Conservation (phyloP, 1,140 invertebrate species). For the Pantala flavescens region DNA sequence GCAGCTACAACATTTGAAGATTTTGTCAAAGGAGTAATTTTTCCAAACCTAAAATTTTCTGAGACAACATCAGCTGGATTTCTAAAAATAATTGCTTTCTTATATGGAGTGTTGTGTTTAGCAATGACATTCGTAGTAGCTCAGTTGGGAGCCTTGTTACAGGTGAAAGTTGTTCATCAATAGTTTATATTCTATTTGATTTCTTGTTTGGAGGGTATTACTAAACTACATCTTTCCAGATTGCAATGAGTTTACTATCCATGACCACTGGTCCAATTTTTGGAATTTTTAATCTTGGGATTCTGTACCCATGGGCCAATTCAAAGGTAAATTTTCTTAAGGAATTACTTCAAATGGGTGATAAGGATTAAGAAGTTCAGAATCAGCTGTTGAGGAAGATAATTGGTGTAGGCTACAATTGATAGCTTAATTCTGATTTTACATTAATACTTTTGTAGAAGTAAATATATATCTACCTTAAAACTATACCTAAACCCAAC, state of each 20-base stretch:
- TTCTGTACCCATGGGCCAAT: slow-evolving; percentile 40
- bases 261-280: slow-evolving; percentile 33
- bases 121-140: slow-evolving; percentile 56
- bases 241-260: slow-evolving; percentile 28
- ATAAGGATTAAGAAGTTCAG: no score
- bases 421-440: no score
- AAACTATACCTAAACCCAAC: no score
- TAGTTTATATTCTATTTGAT: background rate
- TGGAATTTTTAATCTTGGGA: slow-evolving; percentile 38
- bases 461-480: no score
- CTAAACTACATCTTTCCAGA: slow-evolving; percentile 25
- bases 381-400: no score
- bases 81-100: slow-evolving; percentile 56
- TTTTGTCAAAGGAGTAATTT: background rate
- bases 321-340: slow-evolving; percentile 25
- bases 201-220: no score
- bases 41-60: slow-evolving; percentile 45
- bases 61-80: slow-evolving; percentile 50
- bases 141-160: slow-evolving; percentile 54
- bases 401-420: no score
- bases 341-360: no score
- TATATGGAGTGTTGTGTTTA: slow-evolving; percentile 50
- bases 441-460: no score
- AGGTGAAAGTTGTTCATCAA: slow-evolving; percentile 35
- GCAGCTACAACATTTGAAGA: slow-evolving; percentile 80